Conservation (phyloP, 2,888 invertebrate genomes). For the Trachelus stipa region DNA sequence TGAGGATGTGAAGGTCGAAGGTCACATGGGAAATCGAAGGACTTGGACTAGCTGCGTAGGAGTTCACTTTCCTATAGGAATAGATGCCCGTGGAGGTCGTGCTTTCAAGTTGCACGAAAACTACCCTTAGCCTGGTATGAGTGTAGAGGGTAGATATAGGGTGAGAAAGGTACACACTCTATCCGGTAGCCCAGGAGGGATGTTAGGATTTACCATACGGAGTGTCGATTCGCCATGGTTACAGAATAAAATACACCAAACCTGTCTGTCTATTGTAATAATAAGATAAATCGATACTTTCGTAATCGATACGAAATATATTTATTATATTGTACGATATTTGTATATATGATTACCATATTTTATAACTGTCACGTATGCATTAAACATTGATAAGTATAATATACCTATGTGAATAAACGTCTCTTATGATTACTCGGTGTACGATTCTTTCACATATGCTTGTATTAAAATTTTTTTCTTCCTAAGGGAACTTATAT, state of each 20-base stretch:
- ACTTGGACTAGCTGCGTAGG: not conserved
- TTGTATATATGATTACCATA: not conserved
- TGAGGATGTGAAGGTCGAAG: slow-evolving; percentile 13
- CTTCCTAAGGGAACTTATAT: not conserved
- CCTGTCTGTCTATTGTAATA: not conserved
- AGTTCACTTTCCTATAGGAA: slow-evolving; percentile 37
- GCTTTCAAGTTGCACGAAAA: not conserved
- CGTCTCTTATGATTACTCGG: not conserved
- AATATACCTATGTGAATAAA: not conserved
- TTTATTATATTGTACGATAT: not conserved
- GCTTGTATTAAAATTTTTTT: not conserved
- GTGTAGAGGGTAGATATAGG: not conserved
- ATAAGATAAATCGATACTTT: not conserved
- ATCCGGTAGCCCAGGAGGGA: slow-evolving; percentile 15
- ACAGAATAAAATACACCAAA: not conserved
- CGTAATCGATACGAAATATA: not conserved
- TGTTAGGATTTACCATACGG: slow-evolving; percentile 20
- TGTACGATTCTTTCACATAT: not conserved
- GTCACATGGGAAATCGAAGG: slow-evolving; percentile 42
- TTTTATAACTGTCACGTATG: not conserved
- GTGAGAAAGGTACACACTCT: not conserved
- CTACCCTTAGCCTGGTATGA: not conserved
- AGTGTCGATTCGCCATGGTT: not conserved
- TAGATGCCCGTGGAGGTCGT: not conserved
- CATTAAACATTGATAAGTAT: not conserved